phyloP scores from a whole-genome alignment of 2,888 invertebrate genomes.

The Zeuzera pyrina region DNA sequence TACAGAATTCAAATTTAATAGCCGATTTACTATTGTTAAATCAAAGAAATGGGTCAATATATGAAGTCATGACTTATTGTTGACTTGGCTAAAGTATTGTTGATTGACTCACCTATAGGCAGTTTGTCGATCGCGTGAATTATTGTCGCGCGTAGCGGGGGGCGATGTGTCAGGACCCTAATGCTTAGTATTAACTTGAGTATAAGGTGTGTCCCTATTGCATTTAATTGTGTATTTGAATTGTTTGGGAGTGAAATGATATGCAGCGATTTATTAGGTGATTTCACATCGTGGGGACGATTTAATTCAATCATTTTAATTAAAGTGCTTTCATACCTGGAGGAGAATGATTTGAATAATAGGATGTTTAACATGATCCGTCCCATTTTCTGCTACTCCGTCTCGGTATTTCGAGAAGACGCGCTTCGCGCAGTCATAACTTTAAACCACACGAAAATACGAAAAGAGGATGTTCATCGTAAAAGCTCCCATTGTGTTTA shows the following conservation, averaged over 20 bases:
- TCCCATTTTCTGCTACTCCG: no score
- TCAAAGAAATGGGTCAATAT: constrained; percentile 70
- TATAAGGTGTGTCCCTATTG: constrained; percentile 40
- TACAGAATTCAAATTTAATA: constrained; percentile 62
- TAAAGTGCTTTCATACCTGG: no score
- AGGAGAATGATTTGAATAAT: no score
- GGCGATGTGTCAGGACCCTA: constrained; percentile 38
- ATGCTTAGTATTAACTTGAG: constrained; percentile 35
- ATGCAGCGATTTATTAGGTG: constrained; percentile 62
- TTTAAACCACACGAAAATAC: no score
- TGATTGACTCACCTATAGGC: constrained; percentile 69
- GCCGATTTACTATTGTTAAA: constrained; percentile 56
- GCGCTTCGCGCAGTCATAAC: no score
- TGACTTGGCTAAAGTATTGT: constrained; percentile 33
- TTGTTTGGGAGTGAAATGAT: constrained; percentile 63
- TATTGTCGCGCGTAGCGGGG: constrained; percentile 38
- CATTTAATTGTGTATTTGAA: constrained; percentile 39
- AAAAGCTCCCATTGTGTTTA: no score
- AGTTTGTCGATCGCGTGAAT: constrained; percentile 57
- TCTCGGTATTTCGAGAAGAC: no score
- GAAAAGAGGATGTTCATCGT: no score
- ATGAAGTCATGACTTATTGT: constrained; percentile 29
- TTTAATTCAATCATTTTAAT: no score
- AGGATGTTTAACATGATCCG: no score
- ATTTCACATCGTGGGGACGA: constrained; percentile 33